A percentile compares a stretch with the other conserved stretches of the same genome.
phyloP scores from a whole-genome alignment of 2,113 vertebrate genomes.

The Etia nguti region DNA sequence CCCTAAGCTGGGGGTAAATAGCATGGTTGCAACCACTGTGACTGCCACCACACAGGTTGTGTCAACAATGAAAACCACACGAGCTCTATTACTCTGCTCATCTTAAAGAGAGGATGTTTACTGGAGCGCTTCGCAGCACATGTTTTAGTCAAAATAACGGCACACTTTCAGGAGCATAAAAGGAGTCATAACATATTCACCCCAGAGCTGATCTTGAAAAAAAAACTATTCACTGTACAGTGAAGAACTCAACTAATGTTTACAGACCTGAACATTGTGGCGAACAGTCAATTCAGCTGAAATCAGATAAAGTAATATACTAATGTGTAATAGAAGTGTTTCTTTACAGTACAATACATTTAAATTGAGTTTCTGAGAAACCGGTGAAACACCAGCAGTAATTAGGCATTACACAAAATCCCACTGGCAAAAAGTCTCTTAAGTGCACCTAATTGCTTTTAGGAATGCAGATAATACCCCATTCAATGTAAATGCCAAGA shows the following conservation, averaged over 20 bases:
- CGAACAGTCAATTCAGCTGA: neutral
- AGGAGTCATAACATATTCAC: neutral
- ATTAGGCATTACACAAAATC: slow-evolving; percentile 30
- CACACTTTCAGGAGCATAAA: slow-evolving; percentile 22
- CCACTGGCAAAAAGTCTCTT: slow-evolving; percentile 3
- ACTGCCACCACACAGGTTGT: slow-evolving; percentile 15
- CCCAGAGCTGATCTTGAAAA: neutral
- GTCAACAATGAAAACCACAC: slow-evolving; percentile 24
- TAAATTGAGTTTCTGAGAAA: slow-evolving; percentile 10
- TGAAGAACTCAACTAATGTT: neutral
- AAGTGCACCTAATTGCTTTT: slow-evolving; percentile 30
- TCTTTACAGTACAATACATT: neutral
- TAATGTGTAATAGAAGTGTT: neutral
- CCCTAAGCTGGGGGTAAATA: slow-evolving; percentile 28
- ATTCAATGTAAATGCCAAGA: slow-evolving; percentile 2
- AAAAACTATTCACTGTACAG: neutral
- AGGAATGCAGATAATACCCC: slow-evolving; percentile 46
- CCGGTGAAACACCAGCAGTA: slow-evolving; percentile 20
- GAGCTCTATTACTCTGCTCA: neutral
- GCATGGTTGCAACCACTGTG: slow-evolving; percentile 47
- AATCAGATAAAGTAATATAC: slow-evolving; percentile 1
- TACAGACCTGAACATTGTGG: neutral
- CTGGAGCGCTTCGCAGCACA: neutral
- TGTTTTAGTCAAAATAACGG: slow-evolving; percentile 41
- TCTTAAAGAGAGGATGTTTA: slow-evolving; percentile 43